Evolutionary conservation across 2,888 invertebrate genomes (phyloP), one percentile per base, ranked within the genome.

Genomic region (Eucriotettix oculatus): DNA sequence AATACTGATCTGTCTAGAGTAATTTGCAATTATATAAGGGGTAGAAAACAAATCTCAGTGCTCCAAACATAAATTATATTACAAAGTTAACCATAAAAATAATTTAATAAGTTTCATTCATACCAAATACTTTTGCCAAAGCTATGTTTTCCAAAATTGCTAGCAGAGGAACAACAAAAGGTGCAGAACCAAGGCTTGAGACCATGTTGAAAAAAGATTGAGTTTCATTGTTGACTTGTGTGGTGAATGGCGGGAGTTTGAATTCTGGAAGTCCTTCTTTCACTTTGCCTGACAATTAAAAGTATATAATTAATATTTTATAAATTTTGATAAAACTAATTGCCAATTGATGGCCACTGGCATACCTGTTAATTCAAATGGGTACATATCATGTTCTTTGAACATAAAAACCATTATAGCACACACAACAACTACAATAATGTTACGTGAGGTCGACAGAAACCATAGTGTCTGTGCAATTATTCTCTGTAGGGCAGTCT

Each of bases 391-490:
- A 69, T 79, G 76, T 53, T 76, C 73, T 69, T 84, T 82, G 70
- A 84, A 81, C 67, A 79, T 74, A 73, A 83, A 86, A 0, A 84
- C 84, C 58, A 85, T 73, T 10, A 80, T 75, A 0, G 83, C 83
- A 69, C 85, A 85, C 16, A 82, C 73, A 29, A 88, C 77, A 61
- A 90, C 88, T 41, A 88, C 83, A 53, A 87, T 75, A 65, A 89
- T 88, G 74, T 88, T 89, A 63, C 89, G 75, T 0, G 85, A 83
- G 41, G 86, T 87, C 61, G 86, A 83, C 56, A 87, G 74, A 68
- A 87, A 78, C 86, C 87, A 87, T 57, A 86, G 75, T 54, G 77
- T 71, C 68, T 84, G 82, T 52, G 78, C 73, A 16, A 79, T 63
- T 10, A 73, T 64, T 57, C 72, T 73, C 66, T 80, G 80, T 60